Conservation (phyloP, 2,113 vertebrate species). For the Pseudopipra pipra region DNA sequence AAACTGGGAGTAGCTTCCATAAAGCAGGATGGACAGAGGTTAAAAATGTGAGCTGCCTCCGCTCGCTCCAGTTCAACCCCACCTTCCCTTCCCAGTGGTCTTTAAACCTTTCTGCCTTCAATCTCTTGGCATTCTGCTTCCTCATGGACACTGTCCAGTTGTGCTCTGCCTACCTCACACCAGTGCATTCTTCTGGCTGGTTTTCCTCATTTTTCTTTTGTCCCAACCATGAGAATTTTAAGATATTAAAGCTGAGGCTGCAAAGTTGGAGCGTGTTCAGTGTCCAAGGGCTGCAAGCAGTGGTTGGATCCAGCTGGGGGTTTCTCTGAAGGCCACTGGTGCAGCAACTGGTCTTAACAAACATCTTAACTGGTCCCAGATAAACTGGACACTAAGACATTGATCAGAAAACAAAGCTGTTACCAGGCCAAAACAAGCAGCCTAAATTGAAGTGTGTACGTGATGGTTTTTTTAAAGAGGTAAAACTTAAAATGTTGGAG, state of each 20-base stretch:
- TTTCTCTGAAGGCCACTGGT: neutral
- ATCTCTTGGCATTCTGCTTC: neutral
- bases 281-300: neutral
- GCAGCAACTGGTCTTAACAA: neutral
- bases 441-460: neutral
- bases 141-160: neutral
- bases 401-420: neutral
- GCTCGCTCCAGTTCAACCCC: neutral
- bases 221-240: neutral
- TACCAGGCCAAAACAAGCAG: neutral
- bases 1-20: fast-evolving
- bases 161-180: neutral
- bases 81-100: neutral
- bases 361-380: neutral
- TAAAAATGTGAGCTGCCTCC: neutral
- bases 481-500: neutral
- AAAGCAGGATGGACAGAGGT: fast-evolving
- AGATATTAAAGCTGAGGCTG: neutral
- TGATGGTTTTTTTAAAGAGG: neutral
- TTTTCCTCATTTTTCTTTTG: neutral
- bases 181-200: neutral
- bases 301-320: neutral
- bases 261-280: neutral
- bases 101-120: neutral
- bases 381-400: neutral